A percentile compares a stretch with the other conserved stretches of the same genome.
These are phyloP conservation scores for Apodemus sylvaticus DNA, from an alignment of 2,113 vertebrate species.

Conservation along the genomic window DNA sequence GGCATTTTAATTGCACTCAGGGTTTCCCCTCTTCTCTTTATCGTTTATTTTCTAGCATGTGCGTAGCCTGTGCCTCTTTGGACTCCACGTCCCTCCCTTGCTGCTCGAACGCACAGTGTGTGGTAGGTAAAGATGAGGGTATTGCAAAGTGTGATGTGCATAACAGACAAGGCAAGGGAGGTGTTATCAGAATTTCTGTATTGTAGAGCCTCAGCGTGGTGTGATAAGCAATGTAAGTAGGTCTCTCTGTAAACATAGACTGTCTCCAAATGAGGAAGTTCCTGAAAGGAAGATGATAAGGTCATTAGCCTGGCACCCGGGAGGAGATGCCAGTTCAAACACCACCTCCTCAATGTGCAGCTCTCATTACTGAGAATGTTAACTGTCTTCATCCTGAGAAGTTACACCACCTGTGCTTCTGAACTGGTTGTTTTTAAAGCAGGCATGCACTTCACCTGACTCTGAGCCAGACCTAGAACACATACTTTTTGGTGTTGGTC, in stretches of 20 bases:
- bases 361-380: constrained; percentile 50
- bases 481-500: not conserved
- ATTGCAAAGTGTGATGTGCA: not conserved
- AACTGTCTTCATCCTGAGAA: not conserved
- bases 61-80: not conserved
- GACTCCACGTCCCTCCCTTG: not conserved
- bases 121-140: constrained; percentile 41
- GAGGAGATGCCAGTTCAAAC: constrained; percentile 61
- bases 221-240: constrained; percentile 27
- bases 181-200: constrained; percentile 60
- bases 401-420: not conserved
- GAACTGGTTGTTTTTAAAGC: constrained; percentile 18
- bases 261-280: constrained; percentile 56
- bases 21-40: constrained; percentile 45
- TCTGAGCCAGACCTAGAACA: not conserved
- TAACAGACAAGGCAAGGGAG: not conserved
- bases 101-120: constrained; percentile 58
- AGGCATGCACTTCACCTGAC: not conserved
- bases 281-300: constrained; percentile 67
- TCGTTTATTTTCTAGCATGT: not conserved
- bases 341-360: not conserved
- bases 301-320: constrained; percentile 48
- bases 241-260: constrained; percentile 53
- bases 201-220: constrained; percentile 39
- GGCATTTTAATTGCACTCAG: constrained; percentile 55